Conservation (phyloP, 2,888 invertebrate genomes). For the Lacanobia oleracea region DNA sequence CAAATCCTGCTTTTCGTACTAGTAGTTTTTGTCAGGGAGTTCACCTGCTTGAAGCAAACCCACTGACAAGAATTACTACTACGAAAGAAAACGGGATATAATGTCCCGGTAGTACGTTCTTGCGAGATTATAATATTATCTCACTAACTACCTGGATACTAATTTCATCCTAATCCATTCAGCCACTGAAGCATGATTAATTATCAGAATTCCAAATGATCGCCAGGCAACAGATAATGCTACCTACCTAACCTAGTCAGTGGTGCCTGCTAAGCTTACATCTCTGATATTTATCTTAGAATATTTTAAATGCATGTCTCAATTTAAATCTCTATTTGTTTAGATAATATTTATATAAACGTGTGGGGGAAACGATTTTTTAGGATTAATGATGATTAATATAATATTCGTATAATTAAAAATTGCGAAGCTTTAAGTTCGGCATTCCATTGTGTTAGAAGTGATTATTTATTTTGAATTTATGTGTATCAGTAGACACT, state of each 20-base stretch:
- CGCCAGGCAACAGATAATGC: background rate
- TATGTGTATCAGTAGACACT: slow-evolving; percentile 41
- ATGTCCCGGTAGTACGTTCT: too few species aligned
- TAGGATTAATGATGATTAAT: slow-evolving; percentile 59
- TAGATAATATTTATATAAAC: slow-evolving; percentile 22
- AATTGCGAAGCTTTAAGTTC: slow-evolving; percentile 64
- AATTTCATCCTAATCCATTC: background rate
- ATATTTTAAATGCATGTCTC: slow-evolving; percentile 33
- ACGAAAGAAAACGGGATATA: too few species aligned
- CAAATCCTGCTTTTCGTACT: too few species aligned
- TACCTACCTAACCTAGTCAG: slow-evolving; percentile 9
- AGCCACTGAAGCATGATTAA: background rate
- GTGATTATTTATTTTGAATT: slow-evolving; percentile 59
- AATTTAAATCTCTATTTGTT: slow-evolving; percentile 36
- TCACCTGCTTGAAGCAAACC: background rate
- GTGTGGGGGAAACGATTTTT: slow-evolving; percentile 52
- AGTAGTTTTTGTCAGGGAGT: too few species aligned
- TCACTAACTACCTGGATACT: background rate
- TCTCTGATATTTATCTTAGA: slow-evolving; percentile 30
- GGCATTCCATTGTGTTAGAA: slow-evolving; percentile 72
- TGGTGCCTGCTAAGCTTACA: slow-evolving; percentile 45
- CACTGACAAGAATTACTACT: too few species aligned
- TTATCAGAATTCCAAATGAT: background rate
- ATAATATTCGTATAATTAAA: slow-evolving; percentile 43
- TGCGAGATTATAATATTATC: too few species aligned